Evolutionary conservation across 2,888 invertebrate species (phyloP), one percentile per base, ranked within the genome.

Genomic region (Hirtodrosophila duncani): DNA sequence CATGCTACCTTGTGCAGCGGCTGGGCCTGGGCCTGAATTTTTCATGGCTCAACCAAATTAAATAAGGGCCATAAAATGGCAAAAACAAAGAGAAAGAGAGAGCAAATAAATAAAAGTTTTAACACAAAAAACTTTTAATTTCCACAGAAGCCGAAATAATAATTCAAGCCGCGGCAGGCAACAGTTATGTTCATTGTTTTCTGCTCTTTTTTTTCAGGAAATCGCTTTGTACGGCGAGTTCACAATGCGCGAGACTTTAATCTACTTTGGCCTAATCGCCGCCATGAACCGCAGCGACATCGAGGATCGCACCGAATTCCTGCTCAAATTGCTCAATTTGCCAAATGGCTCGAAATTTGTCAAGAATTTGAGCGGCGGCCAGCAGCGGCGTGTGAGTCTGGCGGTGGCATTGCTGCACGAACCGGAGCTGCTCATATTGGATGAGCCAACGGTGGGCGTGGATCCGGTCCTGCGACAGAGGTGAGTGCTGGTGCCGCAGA

Each of bases 391-490:
- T 59, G 94, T 96, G 2, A 97, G 97, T 0, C 90, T 97, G 67
- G 95, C 96, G 0, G 94, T 95, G 0, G 95, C 97, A 0, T 88
- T 97, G 18, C 88, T 97, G 27, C 95, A 97, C 63, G 93, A 95
- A 57, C 97, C 97, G 0, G 95, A 96, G 83, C 88, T 97, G 18
- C 87, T 97, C 52, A 97, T 97, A 77, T 88, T 97, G 48, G 97
- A 97, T 81, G 97, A 97, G 82, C 97, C 97, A 0, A 97, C 97
- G 0, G 97, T 96, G 9, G 97, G 97, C 21, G 94, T 97, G 1
- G 97, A 97, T 87, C 97, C 97, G 1, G 90, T 97, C 21, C 87
- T 97, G 7, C 88, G 95, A 56, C 93, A 95, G 84, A 93, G 89
- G 92, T 92, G 84, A 63, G 64, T 66, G 33, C 8, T 14, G 26